phyloP scores from a whole-genome alignment of 2,888 invertebrate genomes.

The Julus scandinavius region DNA sequence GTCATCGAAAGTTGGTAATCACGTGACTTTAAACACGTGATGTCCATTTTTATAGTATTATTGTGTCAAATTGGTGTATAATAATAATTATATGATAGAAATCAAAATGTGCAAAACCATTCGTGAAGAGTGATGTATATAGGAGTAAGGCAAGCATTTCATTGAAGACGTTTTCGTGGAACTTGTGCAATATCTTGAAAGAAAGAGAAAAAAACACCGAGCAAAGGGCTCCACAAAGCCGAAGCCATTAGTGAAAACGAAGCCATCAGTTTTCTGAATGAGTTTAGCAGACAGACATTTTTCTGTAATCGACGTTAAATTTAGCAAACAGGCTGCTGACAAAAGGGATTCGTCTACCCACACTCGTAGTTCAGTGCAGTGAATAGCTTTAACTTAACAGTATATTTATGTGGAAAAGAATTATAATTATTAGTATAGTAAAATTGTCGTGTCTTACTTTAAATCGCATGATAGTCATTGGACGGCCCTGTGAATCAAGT shows the following conservation, averaged over 20 bases:
- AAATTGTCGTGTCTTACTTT: constrained; percentile 51
- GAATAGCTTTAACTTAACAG: not conserved
- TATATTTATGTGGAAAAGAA: not conserved
- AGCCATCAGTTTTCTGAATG: not conserved
- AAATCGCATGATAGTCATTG: constrained; percentile 53
- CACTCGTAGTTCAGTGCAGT: no score
- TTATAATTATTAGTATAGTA: not conserved
- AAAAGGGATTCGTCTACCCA: not conserved
- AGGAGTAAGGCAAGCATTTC: no score
- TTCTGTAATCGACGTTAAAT: not conserved
- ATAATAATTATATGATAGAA: no score
- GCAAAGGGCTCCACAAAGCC: not conserved
- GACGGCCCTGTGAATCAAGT: constrained; percentile 11
- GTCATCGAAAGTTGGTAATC: no score
- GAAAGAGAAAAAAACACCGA: not conserved
- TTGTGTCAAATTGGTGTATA: no score
- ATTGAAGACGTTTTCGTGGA: no score
- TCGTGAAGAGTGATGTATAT: no score
- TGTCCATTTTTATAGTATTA: no score
- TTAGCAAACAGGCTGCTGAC: constrained; percentile 3
- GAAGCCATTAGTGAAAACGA: constrained; percentile 15
- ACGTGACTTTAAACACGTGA: no score
- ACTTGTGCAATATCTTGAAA: no score
- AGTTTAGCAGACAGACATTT: not conserved
- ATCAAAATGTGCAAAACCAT: no score